Conservation (phyloP, 2,797 vertebrate genomes). For the Eospalax fontanierii region DNA sequence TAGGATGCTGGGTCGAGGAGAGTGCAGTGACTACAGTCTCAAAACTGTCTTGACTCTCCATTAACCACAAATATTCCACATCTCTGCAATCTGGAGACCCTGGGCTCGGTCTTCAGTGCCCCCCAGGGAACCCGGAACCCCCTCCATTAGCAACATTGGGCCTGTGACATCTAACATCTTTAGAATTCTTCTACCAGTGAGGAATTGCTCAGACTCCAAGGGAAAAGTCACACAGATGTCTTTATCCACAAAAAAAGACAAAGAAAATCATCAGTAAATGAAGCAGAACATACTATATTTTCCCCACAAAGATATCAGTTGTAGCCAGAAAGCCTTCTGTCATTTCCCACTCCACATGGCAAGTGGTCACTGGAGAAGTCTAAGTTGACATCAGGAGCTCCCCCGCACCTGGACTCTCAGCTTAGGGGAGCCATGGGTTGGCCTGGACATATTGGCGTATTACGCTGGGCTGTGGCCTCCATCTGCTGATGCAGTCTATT, state of each 20-base stretch:
- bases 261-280: neutral
- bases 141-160: accelerated
- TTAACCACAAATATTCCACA: neutral
- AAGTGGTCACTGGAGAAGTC: neutral
- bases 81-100: neutral
- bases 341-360: neutral
- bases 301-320: neutral
- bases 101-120: neutral
- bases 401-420: neutral
- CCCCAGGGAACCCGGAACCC: neutral
- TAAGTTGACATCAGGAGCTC: neutral
- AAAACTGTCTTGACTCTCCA: neutral
- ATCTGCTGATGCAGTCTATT: neutral
- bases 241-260: neutral
- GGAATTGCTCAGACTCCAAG: accelerated
- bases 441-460: neutral
- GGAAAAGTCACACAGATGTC: neutral
- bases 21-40: neutral
- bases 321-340: neutral
- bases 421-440: accelerated
- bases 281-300: neutral
- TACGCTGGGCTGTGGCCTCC: neutral
- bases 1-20: neutral
- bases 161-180: no score
- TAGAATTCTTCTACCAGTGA: neutral